Base-by-base conservation (phyloP, 2,888 invertebrate genomes). In the Drosophila austrosaltans region DNA sequence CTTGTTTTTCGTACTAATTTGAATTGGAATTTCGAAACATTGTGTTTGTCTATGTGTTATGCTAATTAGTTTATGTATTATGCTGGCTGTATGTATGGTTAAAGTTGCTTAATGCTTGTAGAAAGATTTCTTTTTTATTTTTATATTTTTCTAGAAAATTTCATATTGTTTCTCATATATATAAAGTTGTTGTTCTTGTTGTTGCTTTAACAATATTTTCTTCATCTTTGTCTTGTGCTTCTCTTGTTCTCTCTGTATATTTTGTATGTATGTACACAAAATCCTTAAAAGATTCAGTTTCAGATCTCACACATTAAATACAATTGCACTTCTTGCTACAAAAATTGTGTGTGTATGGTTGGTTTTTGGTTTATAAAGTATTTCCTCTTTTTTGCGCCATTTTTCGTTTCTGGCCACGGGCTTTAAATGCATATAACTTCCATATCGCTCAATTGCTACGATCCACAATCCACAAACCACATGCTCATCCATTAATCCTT, bases 261-360 rank as follows among this genome's bases (percentile, higher is more conserved):
- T 60, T 66, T 72, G 53, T 66, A 59, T 25, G 2, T 60, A 58
- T 25, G 12, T 53, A 39, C 69, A 75, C 75, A 74, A 69, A 69
- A 61, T 57, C 42, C 75, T 12, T 48, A 62, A 74, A 68, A 62
- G 28, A 30, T 53, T 58, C 39, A 58, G 12, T 20, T 39, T 25
- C 40, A 36, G 48, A 48, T 61, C 30, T 48, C 48, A 57, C 53
- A 48, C 74, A 69, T 63, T 77, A 75, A 71, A 80, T 73, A 77
- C 79, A 81, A 77, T 79, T 85, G 76, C 69, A 82, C 79, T 74
- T 74, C 63, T 75, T 80, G 28, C 30, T 84, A 82, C 75, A 82
- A 87, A 87, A 87, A 87, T 40, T 72, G 78, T 83, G 69, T 73
- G 76, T 32, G 1, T 16, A 16, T 16, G 16, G 16, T 16, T 16